Base-by-base conservation (phyloP, 2,797 vertebrate genomes). In the Anabas testudineus region DNA sequence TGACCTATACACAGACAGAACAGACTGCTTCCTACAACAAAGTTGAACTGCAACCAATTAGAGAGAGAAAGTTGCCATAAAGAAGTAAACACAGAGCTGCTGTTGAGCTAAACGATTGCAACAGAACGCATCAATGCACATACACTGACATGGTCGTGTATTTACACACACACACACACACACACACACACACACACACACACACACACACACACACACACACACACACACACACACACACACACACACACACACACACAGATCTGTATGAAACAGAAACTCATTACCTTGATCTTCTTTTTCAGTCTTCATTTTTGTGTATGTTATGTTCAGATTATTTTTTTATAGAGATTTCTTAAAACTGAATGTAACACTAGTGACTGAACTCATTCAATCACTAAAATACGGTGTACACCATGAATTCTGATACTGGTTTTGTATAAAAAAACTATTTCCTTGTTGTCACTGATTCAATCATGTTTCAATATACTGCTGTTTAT, bases 31-130 rank as follows among this genome's bases (percentile, higher is more conserved):
- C 63, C 68, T 19, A 39, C 57, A 85, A 83, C 75, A 85, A 86
- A 81, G 78, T 67, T 83, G 67, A 85, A 74, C 76, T 65, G 76
- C 52, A 54, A 81, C 86, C 84, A 91, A 88, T 90, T 89, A 90
- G 75, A 66, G 71, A 55, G 45, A 55, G 51, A 77, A 85, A 79
- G 80, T 74, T 85, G 59, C 62, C 71, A 67, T 9, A 51, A 69
- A 74, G 67, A 74, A 63, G 61, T 48, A 70, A 81, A 85, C 78
- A 76, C 39, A 7, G 66, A 49, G 57, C 51, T 43, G 72, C 63
- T 67, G 68, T 75, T 51, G 53, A 82, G 49, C 53, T 67, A 80
- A 86, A 82, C 41, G 57, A 71, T 75, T 72, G 58, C 68, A 80
- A 67, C 61, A 61, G 43, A 79, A 82, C 5, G 41, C 62, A 79